Evolutionary conservation across 2,888 invertebrate genomes (phyloP).

Genomic region (Gastracanthus pulcherrimus): DNA sequence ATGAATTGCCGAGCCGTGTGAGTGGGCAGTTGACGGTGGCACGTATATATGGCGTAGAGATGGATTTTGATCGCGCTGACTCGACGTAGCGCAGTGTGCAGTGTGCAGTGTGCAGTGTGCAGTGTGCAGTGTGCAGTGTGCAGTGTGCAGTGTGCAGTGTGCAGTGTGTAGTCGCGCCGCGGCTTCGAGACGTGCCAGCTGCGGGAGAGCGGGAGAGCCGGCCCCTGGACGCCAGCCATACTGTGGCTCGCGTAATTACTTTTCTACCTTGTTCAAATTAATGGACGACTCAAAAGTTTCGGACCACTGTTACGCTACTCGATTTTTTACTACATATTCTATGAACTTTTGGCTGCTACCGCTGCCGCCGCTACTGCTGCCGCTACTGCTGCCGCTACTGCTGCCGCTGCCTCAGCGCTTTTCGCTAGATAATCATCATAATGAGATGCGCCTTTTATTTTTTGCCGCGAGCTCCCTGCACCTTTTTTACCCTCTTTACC

Average conservation of each 20-base stretch:
- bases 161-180: too few species aligned
- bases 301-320: slow-evolving; percentile 42
- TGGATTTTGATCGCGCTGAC: slow-evolving; percentile 58
- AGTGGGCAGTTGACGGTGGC: neutral
- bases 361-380: too few species aligned
- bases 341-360: slow-evolving; percentile 23
- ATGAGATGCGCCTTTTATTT: slow-evolving; percentile 43
- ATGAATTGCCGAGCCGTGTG: slow-evolving; percentile 51
- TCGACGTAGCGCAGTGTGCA: slow-evolving; percentile 42
- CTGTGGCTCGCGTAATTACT: slow-evolving; percentile 52
- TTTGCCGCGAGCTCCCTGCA: neutral
- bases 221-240: slow-evolving; percentile 49
- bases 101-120: too few species aligned
- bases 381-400: too few species aligned
- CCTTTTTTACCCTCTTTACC: too few species aligned
- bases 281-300: slow-evolving; percentile 56
- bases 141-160: too few species aligned
- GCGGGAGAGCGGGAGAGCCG: too few species aligned
- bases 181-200: slow-evolving; percentile 23
- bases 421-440: slow-evolving; percentile 45
- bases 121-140: too few species aligned
- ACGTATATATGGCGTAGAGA: slow-evolving; percentile 6
- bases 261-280: slow-evolving; percentile 51
- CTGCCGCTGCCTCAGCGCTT: slow-evolving; percentile 31
- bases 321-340: slow-evolving; percentile 28